Evolutionary conservation across 2,888 invertebrate species (phyloP), one percentile per base, ranked within the genome.

Genomic region (Cheilosia scutellata): DNA sequence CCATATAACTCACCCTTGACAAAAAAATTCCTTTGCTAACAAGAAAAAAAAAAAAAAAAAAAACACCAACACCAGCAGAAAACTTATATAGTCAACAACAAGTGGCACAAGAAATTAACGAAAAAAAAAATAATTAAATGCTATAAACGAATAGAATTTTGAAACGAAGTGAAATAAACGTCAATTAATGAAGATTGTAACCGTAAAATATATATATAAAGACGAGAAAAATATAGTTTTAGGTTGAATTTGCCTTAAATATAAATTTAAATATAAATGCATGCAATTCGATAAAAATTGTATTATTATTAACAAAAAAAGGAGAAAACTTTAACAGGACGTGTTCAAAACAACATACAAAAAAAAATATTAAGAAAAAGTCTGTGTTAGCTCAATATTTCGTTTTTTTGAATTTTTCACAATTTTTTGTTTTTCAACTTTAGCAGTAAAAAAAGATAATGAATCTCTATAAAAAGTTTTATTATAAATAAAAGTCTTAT

Each of bases 161-260:
- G 75, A 83, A 87, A 87, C 72, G 71, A 79, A 82, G 71, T 70
- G 70, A 83, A 87, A 82, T 70, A 75, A 87, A 79, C 63, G 79
- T 79, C 78, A 83, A 87, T 83, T 83, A 79, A 66, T 58, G 66
- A 79, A 79, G 79, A 83, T 75, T 87, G 86, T 86, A 87, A 83
- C 76, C 79, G 37, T 51, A 68, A 87, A 74, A 72, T 51, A 74
- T 47, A 63, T 37, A 72, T 16, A 77, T 42, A 68, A 55, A 66
- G 62, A 63, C 11, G 37, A 37, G 37, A 55, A 66, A 60, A 68
- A 82, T 44, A 78, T 65, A 78, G 72, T 77, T 51, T 76, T 82
- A 87, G 82, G 76, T 82, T 82, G 57, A 87, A 87, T 83, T 87
- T 87, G 83, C 82, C 83, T 87, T 87, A 87, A 78, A 83, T 83